phyloP scores from a whole-genome alignment of 1,140 invertebrate species.

The Aleiodes sp. region DNA sequence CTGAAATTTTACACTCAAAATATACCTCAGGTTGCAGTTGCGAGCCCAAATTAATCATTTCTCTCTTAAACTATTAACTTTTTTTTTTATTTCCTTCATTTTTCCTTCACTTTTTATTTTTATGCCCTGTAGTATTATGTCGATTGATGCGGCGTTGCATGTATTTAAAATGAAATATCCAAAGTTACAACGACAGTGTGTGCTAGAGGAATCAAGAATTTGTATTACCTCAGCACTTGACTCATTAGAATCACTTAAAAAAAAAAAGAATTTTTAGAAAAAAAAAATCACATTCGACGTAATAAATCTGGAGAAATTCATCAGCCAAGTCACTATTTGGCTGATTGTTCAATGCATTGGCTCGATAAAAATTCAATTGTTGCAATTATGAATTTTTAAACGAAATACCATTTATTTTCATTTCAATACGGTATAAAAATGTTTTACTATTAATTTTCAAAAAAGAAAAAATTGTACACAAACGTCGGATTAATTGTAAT shows the following conservation, averaged over 20 bases:
- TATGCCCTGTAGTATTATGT: slow-evolving; percentile 8
- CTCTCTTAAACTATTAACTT: background rate
- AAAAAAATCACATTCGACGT: no score
- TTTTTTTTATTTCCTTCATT: background rate
- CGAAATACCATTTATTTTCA: background rate
- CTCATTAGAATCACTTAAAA: no score
- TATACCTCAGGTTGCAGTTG: slow-evolving; percentile 33
- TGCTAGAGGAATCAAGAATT: background rate
- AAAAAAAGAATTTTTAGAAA: background rate
- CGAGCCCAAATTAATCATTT: slow-evolving; percentile 12
- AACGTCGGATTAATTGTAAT: background rate
- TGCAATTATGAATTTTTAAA: no score
- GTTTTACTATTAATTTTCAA: background rate
- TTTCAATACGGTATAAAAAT: background rate
- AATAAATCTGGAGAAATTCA: no score
- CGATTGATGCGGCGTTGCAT: slow-evolving; percentile 3
- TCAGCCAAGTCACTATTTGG: no score
- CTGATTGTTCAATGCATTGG: no score
- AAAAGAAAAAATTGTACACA: background rate
- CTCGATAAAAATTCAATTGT: no score
- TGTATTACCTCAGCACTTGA: background rate
- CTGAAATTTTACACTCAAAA: slow-evolving; percentile 37
- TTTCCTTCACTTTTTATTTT: no score
- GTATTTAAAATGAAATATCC: background rate
- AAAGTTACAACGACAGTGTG: background rate